phyloP scores from a whole-genome alignment of 2,113 vertebrate species.

The Tenebrosternarchus preto region DNA sequence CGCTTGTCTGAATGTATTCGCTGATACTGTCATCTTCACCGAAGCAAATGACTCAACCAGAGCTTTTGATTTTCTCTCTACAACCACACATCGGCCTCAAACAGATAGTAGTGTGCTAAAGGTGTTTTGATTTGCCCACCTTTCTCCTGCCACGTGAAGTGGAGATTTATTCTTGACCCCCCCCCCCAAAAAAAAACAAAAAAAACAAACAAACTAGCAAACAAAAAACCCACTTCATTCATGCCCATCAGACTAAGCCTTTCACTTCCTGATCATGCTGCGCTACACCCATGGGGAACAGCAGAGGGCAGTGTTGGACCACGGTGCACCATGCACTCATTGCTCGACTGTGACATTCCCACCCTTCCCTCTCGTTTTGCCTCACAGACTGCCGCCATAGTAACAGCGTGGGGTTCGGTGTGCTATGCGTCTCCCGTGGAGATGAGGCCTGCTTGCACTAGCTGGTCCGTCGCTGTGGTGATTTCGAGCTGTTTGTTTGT shows the following conservation, averaged over 20 bases:
- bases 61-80: too few relatives aligned
- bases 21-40: too few relatives aligned
- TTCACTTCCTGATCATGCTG: background rate
- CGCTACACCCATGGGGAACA: conserved; percentile 25
- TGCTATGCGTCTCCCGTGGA: conserved; percentile 14
- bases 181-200: too few relatives aligned
- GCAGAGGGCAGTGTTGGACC: conserved; percentile 57
- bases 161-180: too few relatives aligned
- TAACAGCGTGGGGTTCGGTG: background rate
- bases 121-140: background rate
- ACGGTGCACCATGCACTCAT: background rate
- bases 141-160: too few relatives aligned
- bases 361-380: background rate
- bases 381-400: background rate
- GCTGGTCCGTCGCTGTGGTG: too few relatives aligned
- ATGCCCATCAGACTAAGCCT: background rate
- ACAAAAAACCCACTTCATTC: background rate
- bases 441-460: background rate
- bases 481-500: background rate
- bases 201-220: too few relatives aligned
- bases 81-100: too few relatives aligned
- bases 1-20: too few relatives aligned
- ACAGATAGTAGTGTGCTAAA: too few relatives aligned
- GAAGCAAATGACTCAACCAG: too few relatives aligned
- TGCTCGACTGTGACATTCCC: background rate